Evolutionary conservation across 2,797 vertebrate species (phyloP), one percentile per base, ranked within the genome.

Genomic region (Neosalanx taihuensis): DNA sequence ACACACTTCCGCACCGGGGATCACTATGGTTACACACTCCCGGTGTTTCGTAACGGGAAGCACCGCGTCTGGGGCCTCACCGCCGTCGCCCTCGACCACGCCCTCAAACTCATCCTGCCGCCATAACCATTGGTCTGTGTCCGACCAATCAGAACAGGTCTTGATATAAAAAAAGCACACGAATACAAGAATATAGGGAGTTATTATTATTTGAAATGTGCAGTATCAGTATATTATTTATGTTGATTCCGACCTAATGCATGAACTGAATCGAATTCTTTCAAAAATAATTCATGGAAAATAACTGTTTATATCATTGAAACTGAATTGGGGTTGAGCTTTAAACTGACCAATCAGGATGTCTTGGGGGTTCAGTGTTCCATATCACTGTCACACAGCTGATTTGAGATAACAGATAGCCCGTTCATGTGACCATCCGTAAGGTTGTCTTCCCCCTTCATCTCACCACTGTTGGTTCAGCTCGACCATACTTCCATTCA

Each of bases 11-110:
- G 96, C 67, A 77, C 70, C 0, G 88, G 85, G 0, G 89, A 90
- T 3, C 91, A 82, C 71, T 96, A 94, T 0, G 33, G 87, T 15
- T 95, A 94, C 91, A 98, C 96, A 0, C 69, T 95, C 17, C 97
- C 97, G 0, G 94, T 98, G 82, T 97, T 97, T 85, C 87, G 92
- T 12, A 92, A 94, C 0, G 90, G 93, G 0, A 96, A 94, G 59
- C 87, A 98, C 79, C 85, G 88, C 0, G 91, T 98, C 26, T 98
- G 97, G 97, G 96, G 97, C 15, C 88, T 98, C 57, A 98, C 96
- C 0, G 97, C 96, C 0, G 3, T 94, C 6, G 83, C 95, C 64
- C 90, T 97, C 0, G 93, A 95, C 69, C 86, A 92, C 4, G 85
- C 94, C 0, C 90, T 98, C 70, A 92, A 95, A 75, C 75, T 94